These are phyloP conservation scores for Octodonta nipae DNA, from an alignment of 2,888 invertebrate species.

Conservation along the genomic window DNA sequence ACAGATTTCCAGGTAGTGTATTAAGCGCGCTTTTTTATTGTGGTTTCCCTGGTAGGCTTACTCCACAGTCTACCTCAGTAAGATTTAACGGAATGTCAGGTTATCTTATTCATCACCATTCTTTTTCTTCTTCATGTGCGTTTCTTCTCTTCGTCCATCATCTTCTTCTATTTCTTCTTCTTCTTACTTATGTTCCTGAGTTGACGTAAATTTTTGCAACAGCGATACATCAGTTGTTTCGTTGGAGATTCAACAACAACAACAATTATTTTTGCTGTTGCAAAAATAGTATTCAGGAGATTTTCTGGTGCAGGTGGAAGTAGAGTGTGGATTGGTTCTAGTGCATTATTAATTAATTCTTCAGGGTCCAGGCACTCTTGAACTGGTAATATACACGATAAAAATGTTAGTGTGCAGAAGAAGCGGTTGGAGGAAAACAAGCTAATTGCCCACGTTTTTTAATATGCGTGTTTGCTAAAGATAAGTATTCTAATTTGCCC, in stretches of 20 bases:
- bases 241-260: conserved; percentile 1
- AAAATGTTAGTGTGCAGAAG: conserved; percentile 1
- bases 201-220: conserved; percentile 1
- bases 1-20: not conserved
- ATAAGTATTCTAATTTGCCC: not conserved
- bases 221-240: conserved; percentile 3
- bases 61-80: conserved; percentile 1
- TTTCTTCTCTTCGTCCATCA: too few relatives aligned
- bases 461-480: not conserved
- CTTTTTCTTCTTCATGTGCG: too few relatives aligned
- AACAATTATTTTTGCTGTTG: not conserved
- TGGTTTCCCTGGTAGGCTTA: conserved; percentile 1
- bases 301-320: not conserved
- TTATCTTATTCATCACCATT: not conserved
- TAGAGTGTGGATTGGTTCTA: not conserved
- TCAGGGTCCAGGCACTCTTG: not conserved
- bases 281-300: too few relatives aligned
- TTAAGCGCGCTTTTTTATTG: not conserved
- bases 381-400: conserved; percentile 1
- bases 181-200: conserved; percentile 1
- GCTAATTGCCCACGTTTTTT: not conserved
- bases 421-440: too few relatives aligned
- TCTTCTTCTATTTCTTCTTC: not conserved
- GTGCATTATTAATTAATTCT: not conserved
- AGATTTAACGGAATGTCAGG: conserved; percentile 1